phyloP scores from a whole-genome alignment of 1,140 invertebrate genomes.

The Zeugodacus cucurbitae region DNA sequence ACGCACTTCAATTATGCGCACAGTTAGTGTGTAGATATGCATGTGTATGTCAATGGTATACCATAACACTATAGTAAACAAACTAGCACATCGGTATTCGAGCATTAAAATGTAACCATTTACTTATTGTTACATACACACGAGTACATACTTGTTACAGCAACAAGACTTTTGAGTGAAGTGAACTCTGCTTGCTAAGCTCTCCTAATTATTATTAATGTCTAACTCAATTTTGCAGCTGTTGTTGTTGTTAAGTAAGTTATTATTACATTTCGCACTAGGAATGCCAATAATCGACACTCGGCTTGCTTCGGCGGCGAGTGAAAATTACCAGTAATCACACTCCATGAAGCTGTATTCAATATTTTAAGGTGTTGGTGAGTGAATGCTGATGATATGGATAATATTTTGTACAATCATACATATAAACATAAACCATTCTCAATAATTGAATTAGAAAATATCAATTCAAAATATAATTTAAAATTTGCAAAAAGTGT shows the following conservation, averaged over 20 bases:
- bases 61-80: too few relatives aligned
- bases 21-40: background rate
- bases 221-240: background rate
- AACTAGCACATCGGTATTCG: background rate
- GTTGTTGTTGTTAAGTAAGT: background rate
- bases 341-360: background rate
- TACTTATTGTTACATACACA: background rate
- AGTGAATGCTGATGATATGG: background rate
- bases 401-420: too few relatives aligned
- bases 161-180: background rate
- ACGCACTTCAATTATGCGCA: background rate
- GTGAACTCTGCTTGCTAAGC: background rate
- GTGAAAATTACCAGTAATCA: background rate
- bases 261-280: background rate
- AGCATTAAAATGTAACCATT: conserved; percentile 20
- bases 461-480: too few relatives aligned
- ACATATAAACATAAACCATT: too few relatives aligned
- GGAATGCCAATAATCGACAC: conserved; percentile 14
- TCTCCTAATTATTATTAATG: conserved; percentile 11
- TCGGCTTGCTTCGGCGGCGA: background rate
- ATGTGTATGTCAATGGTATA: too few relatives aligned
- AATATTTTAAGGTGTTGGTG: background rate
- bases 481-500: too few relatives aligned
- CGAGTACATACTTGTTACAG: background rate
- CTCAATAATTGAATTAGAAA: too few relatives aligned